Conservation (phyloP, 2,888 invertebrate genomes). For the Macaria liturata region DNA sequence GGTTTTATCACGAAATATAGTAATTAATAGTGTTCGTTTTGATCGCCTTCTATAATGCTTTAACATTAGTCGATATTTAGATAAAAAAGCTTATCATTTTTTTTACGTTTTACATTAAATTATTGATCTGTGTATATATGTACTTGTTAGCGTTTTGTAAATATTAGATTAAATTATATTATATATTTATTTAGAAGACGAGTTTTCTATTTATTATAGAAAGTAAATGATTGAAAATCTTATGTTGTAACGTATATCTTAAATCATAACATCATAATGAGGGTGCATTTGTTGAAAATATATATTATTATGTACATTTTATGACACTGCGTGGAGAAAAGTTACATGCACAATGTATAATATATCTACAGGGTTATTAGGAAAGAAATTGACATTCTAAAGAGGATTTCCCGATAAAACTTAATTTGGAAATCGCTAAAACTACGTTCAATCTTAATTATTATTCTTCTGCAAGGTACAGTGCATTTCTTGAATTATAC, state of each 20-base stretch:
- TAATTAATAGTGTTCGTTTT: constrained; percentile 67
- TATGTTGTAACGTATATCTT: constrained; percentile 37
- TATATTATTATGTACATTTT: constrained; percentile 17
- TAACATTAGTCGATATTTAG: constrained; percentile 71
- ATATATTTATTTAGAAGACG: constrained; percentile 63
- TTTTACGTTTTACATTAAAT: constrained; percentile 52
- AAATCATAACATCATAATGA: constrained; percentile 41
- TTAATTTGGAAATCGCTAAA: no score
- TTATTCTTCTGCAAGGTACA: no score
- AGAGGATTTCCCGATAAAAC: no score
- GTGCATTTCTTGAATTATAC: no score
- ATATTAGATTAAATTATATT: constrained; percentile 64
- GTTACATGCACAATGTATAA: constrained; percentile 56
- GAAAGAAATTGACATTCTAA: no score
- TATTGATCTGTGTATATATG: constrained; percentile 80
- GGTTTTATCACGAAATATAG: constrained; percentile 17
- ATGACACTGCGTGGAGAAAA: constrained; percentile 41
- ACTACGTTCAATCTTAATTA: no score
- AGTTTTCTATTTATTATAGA: constrained; percentile 55
- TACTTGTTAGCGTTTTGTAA: constrained; percentile 74
- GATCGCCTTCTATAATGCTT: constrained; percentile 79
- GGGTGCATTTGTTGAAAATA: constrained; percentile 58
- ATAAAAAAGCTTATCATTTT: constrained; percentile 50
- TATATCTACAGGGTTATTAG: no score
- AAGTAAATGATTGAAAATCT: constrained; percentile 48